These are phyloP conservation scores for Drosophila recens DNA, from an alignment of 2,888 invertebrate species.

Conservation along the genomic window DNA sequence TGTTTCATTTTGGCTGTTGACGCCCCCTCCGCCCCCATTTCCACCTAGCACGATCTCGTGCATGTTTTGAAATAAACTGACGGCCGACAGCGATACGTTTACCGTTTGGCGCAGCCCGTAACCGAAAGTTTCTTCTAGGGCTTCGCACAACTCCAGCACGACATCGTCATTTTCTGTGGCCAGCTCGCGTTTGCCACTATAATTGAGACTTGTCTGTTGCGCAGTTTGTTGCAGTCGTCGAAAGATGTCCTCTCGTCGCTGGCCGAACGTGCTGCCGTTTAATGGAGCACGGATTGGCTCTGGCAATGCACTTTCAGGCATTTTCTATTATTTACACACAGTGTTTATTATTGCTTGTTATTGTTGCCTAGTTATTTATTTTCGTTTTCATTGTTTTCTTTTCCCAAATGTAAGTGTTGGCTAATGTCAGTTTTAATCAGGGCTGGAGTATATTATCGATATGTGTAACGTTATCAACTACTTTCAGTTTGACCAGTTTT, in stretches of 20 bases:
- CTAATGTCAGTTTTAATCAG: neutral
- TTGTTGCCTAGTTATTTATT: slow-evolving; percentile 42
- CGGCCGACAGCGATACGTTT: slow-evolving; percentile 74
- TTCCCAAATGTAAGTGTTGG: slow-evolving; percentile 26
- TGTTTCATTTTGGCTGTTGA: slow-evolving; percentile 75
- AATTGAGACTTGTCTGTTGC: slow-evolving; percentile 90
- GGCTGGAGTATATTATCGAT: slow-evolving; percentile 23
- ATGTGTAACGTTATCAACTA: neutral
- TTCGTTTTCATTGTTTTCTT: slow-evolving; percentile 42
- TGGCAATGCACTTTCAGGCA: slow-evolving; percentile 59
- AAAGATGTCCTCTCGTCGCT: slow-evolving; percentile 80
- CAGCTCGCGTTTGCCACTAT: slow-evolving; percentile 94
- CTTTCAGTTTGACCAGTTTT: neutral
- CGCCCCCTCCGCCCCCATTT: slow-evolving; percentile 17
- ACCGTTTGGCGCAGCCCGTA: slow-evolving; percentile 90
- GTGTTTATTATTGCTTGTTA: slow-evolving; percentile 30
- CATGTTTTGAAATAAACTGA: slow-evolving; percentile 88
- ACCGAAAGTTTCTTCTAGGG: slow-evolving; percentile 91
- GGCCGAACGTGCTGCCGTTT: slow-evolving; percentile 72
- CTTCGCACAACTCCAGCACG: slow-evolving; percentile 88
- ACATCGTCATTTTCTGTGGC: slow-evolving; percentile 93
- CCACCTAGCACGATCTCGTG: slow-evolving; percentile 89
- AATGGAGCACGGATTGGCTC: slow-evolving; percentile 55
- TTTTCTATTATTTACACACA: slow-evolving; percentile 29
- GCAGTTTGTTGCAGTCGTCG: slow-evolving; percentile 79